Evolutionary conservation across 2,797 vertebrate genomes (phyloP).

Genomic region (Falco cherrug): DNA sequence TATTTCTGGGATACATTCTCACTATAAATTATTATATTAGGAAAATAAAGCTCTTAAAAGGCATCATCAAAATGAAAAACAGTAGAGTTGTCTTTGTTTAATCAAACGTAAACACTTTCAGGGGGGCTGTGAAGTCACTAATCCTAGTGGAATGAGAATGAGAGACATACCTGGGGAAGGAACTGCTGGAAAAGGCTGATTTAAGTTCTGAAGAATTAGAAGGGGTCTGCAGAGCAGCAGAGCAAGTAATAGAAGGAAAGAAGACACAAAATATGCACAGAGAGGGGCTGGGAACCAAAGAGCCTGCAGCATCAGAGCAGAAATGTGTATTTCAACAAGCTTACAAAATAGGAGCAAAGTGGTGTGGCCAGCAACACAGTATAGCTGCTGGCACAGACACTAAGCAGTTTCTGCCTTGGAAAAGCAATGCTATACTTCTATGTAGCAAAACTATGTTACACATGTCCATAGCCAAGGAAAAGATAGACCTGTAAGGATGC

Average conservation of each 20-base stretch:
- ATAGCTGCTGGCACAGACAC: background rate
- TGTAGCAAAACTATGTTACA: background rate
- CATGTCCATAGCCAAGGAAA: background rate
- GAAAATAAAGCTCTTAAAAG: background rate
- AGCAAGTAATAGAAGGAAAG: background rate
- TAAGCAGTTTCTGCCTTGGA: background rate
- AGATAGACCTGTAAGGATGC: background rate
- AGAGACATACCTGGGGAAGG: background rate
- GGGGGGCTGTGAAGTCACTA: background rate
- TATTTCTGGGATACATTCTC: background rate
- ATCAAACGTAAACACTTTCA: background rate
- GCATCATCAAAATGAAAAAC: background rate
- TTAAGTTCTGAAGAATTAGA: background rate
- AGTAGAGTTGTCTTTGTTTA: rapidly evolving
- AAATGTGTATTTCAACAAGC: background rate
- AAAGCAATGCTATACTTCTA: background rate
- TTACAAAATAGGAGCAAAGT: background rate
- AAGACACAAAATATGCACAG: background rate
- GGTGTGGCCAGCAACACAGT: background rate
- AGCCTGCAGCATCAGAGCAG: background rate
- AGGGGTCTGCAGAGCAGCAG: background rate
- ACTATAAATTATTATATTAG: background rate
- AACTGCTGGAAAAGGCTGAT: background rate
- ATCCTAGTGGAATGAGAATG: background rate
- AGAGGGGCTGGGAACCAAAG: background rate